Evolutionary conservation across 2,113 vertebrate genomes (phyloP).

Genomic region (Xerus inauris): DNA sequence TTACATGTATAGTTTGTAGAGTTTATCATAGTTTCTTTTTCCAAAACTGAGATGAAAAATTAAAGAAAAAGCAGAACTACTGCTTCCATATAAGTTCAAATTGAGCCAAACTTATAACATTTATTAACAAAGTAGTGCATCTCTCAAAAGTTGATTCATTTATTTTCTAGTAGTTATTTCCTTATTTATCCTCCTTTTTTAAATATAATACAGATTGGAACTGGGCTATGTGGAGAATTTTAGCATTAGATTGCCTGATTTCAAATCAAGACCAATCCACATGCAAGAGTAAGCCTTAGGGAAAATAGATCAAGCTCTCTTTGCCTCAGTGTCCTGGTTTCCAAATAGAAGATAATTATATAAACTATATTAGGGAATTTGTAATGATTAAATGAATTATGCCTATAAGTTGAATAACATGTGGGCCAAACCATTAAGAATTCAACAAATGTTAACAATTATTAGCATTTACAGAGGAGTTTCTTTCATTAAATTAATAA

Average conservation of each 20-base stretch:
- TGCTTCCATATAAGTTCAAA: background rate
- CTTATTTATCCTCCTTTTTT: background rate
- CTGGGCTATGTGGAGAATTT: background rate
- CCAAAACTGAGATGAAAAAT: background rate
- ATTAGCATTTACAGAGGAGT: background rate
- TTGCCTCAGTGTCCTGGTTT: background rate
- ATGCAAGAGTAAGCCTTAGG: background rate
- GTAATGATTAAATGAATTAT: background rate
- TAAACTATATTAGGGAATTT: background rate
- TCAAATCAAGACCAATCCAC: background rate
- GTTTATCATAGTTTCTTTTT: background rate
- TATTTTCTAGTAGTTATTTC: background rate
- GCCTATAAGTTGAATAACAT: background rate
- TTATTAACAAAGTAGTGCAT: background rate
- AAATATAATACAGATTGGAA: background rate
- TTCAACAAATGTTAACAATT: background rate
- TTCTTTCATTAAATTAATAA: background rate
- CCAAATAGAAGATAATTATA: background rate
- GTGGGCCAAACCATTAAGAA: background rate
- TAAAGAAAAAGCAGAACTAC: background rate
- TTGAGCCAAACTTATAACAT: background rate
- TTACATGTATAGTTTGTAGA: background rate
- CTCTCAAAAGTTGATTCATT: background rate
- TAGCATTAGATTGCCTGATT: background rate
- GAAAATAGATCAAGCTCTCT: background rate